These are phyloP conservation scores for Aselliscus stoliczkanus DNA, from an alignment of 2,797 vertebrate species.

Conservation along the genomic window DNA sequence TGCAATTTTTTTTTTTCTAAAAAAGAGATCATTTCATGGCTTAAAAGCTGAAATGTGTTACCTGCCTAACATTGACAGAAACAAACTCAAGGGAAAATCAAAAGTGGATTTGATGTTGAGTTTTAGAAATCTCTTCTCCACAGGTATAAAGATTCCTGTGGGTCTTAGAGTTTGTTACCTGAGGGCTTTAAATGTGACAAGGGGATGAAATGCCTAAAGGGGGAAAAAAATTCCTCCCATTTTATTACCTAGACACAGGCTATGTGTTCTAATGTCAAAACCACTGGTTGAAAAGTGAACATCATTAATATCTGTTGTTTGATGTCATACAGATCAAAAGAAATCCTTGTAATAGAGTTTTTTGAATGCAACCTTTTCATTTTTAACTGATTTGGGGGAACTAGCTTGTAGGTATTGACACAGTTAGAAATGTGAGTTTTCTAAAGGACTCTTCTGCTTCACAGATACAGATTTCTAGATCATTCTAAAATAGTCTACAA, in stretches of 20 bases:
- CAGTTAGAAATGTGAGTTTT: constrained; percentile 62
- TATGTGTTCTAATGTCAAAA: constrained; percentile 21
- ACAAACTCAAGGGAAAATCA: constrained; percentile 71
- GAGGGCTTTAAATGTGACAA: constrained; percentile 72
- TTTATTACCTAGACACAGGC: constrained; percentile 68
- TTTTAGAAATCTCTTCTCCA: constrained; percentile 78
- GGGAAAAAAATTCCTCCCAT: constrained; percentile 60
- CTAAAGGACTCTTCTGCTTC: constrained; percentile 48
- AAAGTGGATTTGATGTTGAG: constrained; percentile 74
- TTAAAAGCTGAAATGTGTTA: constrained; percentile 82
- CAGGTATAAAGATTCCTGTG: constrained; percentile 73
- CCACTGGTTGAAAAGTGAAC: not conserved
- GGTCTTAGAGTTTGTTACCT: constrained; percentile 61
- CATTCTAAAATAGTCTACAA: not conserved
- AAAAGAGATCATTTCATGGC: constrained; percentile 80
- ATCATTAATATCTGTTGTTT: constrained; percentile 42
- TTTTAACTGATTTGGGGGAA: constrained; percentile 34
- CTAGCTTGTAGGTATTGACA: constrained; percentile 11
- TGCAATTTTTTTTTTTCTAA: constrained; percentile 73
- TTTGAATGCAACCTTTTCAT: constrained; percentile 31
- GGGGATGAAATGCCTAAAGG: constrained; percentile 75
- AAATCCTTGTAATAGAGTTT: not conserved
- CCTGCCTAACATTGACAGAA: constrained; percentile 77
- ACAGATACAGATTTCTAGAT: not conserved
- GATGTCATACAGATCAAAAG: constrained; percentile 36